Base-by-base conservation (phyloP, 1,140 invertebrate species). In the Cotesia chilonis region DNA sequence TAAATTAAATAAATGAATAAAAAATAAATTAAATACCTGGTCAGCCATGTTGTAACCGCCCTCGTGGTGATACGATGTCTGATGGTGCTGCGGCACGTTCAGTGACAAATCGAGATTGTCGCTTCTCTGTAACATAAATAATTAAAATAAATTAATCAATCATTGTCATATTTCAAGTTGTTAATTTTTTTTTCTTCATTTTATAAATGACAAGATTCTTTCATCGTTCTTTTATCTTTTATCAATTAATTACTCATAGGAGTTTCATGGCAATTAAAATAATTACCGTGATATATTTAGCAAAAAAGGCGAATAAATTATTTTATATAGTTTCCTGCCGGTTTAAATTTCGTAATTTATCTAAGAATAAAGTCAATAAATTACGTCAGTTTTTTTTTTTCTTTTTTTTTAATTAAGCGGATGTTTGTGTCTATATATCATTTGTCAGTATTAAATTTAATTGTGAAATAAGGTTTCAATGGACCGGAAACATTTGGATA, bases 1-100 rank as follows among this genome's bases (percentile, higher is more conserved):
- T 14, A 14, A 14, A 14, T 14, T 14, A 14, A 14, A 14, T 14
- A 14, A 14, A 14, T 14, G 14, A 14, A 14, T 14, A 14, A 14
- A 14, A 17, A 17, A 17, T 17, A 17, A 17, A 17, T 17, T 37
- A 63, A 84, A 88, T 83, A 93, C 92, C 89, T 93, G 92, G 84
- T 93, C 92, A 83, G 90, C 90, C 92, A 92, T 93, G 83, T 90
- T 90, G 89, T 93, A 92, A 75, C 89, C 88, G 86, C 89, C 90
- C 80, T 87, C 85, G 80, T 87, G 86, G 71, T 87, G 86, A 78
- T 88, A 88, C 75, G 90, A 89, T 69, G 81, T 76, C 70, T 86
- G 86, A 75, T 91, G 88, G 80, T 90, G 88, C 79, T 90, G 90
- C 74, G 91, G 89, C 80, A 91, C 90, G 84, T 90, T 91, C 80